These are phyloP conservation scores for Octodon degus DNA, from an alignment of 2,113 vertebrate species.

Conservation along the genomic window DNA sequence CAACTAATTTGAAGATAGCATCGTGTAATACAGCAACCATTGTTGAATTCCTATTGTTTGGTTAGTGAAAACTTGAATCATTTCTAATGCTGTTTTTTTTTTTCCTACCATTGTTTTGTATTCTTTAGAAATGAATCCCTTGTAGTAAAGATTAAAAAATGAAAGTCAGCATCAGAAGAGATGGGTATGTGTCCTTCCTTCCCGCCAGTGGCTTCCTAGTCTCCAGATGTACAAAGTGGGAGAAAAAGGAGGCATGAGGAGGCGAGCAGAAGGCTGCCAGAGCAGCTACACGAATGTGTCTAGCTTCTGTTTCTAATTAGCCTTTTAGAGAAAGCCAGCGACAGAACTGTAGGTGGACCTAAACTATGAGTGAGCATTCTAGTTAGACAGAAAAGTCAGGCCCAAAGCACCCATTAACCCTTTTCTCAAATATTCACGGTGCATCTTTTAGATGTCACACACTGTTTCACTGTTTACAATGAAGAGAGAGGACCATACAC, in stretches of 20 bases:
- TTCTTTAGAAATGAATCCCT: too few species aligned
- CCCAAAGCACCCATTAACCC: background rate
- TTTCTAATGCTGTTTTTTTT: too few species aligned
- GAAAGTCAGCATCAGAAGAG: accelerated
- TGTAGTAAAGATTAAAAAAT: too few species aligned
- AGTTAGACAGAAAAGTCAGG: background rate
- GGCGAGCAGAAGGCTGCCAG: background rate
- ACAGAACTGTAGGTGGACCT: background rate
- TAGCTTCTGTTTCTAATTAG: background rate
- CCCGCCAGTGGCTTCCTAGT: background rate
- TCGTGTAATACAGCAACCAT: too few species aligned
- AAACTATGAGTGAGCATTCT: background rate
- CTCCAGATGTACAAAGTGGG: background rate
- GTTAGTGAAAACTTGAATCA: too few species aligned
- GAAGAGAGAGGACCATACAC: background rate
- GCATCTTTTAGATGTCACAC: background rate
- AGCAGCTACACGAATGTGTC: background rate
- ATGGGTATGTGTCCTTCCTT: accelerated
- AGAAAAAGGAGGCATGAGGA: background rate
- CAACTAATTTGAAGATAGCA: too few species aligned
- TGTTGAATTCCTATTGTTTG: too few species aligned
- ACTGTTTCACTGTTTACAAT: background rate
- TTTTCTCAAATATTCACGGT: background rate
- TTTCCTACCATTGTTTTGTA: too few species aligned
- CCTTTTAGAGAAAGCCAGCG: background rate